These are phyloP conservation scores for Nemotelus pantherinus DNA, from an alignment of 2,888 invertebrate species.

Conservation along the genomic window DNA sequence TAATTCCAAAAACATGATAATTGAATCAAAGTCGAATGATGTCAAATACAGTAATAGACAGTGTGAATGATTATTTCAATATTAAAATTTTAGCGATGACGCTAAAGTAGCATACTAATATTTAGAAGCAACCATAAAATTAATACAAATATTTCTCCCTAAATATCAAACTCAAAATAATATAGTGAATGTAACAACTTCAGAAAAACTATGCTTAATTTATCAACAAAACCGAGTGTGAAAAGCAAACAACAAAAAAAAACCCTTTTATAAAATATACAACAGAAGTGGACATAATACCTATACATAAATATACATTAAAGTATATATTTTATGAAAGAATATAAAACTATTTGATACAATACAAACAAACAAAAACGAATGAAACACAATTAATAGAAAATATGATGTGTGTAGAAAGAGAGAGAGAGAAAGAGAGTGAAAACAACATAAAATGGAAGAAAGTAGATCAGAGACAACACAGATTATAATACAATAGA, in stretches of 20 bases:
- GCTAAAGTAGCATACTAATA: too few relatives aligned
- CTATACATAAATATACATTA: constrained; percentile 34
- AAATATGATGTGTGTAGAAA: not conserved
- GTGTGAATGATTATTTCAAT: too few relatives aligned
- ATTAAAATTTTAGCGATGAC: too few relatives aligned
- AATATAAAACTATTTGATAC: constrained; percentile 28
- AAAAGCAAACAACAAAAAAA: constrained; percentile 26
- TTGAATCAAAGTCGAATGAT: too few relatives aligned
- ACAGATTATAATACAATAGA: constrained; percentile 33
- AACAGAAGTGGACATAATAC: constrained; percentile 17
- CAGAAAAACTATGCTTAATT: too few relatives aligned
- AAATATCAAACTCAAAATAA: too few relatives aligned
- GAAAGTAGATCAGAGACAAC: constrained; percentile 36
- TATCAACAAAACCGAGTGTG: not conserved
- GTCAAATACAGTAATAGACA: too few relatives aligned
- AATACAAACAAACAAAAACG: constrained; percentile 3
- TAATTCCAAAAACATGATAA: too few relatives aligned
- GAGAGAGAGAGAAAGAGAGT: not conserved
- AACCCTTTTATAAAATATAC: constrained; percentile 43
- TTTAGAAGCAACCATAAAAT: too few relatives aligned
- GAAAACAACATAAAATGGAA: constrained; percentile 1
- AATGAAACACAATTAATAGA: not conserved
- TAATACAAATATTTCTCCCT: too few relatives aligned
- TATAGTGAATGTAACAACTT: too few relatives aligned
- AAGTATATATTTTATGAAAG: constrained; percentile 43